Evolutionary conservation across 2,888 invertebrate species (phyloP).

Genomic region (Dorcus hopei): DNA sequence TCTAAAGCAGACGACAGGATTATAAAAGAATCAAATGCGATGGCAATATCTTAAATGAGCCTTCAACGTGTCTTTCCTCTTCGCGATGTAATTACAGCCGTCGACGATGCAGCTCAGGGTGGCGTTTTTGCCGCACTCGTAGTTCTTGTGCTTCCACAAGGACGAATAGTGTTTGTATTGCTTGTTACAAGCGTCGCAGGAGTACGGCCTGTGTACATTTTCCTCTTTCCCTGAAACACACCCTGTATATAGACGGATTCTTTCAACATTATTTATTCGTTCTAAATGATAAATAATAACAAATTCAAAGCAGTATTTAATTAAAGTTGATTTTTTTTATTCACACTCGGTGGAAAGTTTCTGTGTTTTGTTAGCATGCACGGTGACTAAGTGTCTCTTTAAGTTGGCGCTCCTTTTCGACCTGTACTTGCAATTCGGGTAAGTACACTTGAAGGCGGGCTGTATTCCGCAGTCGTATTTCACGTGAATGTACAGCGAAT

Average conservation of each 20-base stretch:
- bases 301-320: too few relatives aligned
- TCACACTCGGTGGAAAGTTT: too few relatives aligned
- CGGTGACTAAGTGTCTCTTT: neutral
- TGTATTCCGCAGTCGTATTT: slow-evolving; percentile 33
- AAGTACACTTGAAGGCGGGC: slow-evolving; percentile 27
- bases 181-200: slow-evolving; percentile 66
- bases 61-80: slow-evolving; percentile 73
- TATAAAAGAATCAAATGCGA: too few relatives aligned
- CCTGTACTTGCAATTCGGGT: neutral
- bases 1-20: too few relatives aligned
- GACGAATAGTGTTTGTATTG: slow-evolving; percentile 70
- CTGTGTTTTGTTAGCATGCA: too few relatives aligned
- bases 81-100: slow-evolving; percentile 66
- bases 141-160: slow-evolving; percentile 65
- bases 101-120: slow-evolving; percentile 58
- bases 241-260: too few relatives aligned
- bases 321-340: too few relatives aligned
- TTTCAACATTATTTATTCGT: too few relatives aligned
- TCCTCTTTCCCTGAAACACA: too few relatives aligned
- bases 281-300: too few relatives aligned
- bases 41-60: slow-evolving; percentile 5
- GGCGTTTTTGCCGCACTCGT: slow-evolving; percentile 65
- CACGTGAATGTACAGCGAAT: slow-evolving; percentile 27
- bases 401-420: neutral
- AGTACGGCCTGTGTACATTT: neutral